These are phyloP conservation scores for Falco columbarius DNA, from an alignment of 2,797 vertebrate genomes.

Conservation along the genomic window DNA sequence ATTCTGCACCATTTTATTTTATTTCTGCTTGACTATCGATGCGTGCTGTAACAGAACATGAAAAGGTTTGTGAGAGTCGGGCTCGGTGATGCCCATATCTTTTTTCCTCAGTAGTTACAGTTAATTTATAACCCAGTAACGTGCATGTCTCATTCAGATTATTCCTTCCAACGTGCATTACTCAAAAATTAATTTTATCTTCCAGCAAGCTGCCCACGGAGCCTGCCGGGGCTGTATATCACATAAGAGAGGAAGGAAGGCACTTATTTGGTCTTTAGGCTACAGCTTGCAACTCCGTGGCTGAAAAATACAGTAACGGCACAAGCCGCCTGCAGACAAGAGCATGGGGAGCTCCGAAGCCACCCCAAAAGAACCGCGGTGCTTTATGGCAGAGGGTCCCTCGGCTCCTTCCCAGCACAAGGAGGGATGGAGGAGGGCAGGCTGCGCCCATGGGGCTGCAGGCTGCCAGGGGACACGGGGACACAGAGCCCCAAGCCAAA, in stretches of 20 bases:
- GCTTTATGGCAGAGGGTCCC: background rate
- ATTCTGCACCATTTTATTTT: background rate
- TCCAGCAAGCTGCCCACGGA: slow-evolving; percentile 35
- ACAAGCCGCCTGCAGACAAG: background rate
- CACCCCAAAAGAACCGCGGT: fast-evolving
- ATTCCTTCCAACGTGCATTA: slow-evolving; percentile 56
- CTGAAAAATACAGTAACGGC: background rate
- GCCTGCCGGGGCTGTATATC: slow-evolving; percentile 24
- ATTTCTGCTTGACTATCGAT: background rate
- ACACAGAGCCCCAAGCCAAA: background rate
- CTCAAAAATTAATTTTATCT: slow-evolving; percentile 72
- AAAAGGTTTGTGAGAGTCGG: background rate
- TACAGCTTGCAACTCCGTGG: background rate
- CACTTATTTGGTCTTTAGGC: slow-evolving; percentile 34
- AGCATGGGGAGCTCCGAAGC: fast-evolving
- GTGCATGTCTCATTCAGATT: slow-evolving; percentile 45
- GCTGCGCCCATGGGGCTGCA: fast-evolving
- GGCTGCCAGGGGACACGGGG: background rate
- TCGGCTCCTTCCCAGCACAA: fast-evolving
- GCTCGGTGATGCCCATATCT: background rate
- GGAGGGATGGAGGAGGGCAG: background rate
- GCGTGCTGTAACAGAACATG: background rate
- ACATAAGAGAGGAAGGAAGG: background rate
- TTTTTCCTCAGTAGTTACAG: slow-evolving; percentile 39
- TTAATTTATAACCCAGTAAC: slow-evolving; percentile 61